A percentile compares a stretch with the other conserved stretches of the same genome.
Evolutionary conservation across 2,113 vertebrate genomes (phyloP).

Genomic region (Sapayoa aenigma): DNA sequence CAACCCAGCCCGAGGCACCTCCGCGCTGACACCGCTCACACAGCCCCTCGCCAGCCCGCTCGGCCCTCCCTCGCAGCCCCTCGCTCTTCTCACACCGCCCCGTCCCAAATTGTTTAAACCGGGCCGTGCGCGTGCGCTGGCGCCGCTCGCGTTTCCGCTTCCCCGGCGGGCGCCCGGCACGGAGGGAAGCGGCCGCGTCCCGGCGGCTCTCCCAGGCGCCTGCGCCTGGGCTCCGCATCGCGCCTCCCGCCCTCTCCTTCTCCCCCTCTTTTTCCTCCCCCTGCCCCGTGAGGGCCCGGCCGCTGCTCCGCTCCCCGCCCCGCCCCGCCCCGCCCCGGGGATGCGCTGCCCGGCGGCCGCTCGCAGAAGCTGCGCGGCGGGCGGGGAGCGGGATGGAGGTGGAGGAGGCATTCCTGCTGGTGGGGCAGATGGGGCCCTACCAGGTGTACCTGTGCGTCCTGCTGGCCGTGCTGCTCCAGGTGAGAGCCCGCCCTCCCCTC

Average conservation of each 20-base stretch:
- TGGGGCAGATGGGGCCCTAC: conserved; percentile 78
- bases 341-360: background rate
- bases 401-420: conserved; percentile 76
- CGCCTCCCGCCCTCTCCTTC: background rate
- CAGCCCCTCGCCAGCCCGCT: too few species aligned
- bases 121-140: background rate
- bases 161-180: background rate
- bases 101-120: rapidly evolving
- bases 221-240: background rate
- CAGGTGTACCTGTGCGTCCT: conserved; percentile 78
- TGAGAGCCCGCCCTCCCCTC: conserved; percentile 36
- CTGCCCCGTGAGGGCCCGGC: background rate
- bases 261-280: background rate
- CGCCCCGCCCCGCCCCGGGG: background rate
- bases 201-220: background rate
- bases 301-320: background rate
- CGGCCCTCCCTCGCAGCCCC: too few species aligned
- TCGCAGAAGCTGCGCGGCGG: background rate
- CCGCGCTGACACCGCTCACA: rapidly evolving
- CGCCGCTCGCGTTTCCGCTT: background rate
- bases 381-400: conserved; percentile 69
- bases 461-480: conserved; percentile 78
- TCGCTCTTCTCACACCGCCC: rapidly evolving
- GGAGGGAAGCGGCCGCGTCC: background rate
- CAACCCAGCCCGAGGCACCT: background rate